phyloP scores from a whole-genome alignment of 53 echinoderm and acorn worm genomes.

The Astropecten irregularis region DNA sequence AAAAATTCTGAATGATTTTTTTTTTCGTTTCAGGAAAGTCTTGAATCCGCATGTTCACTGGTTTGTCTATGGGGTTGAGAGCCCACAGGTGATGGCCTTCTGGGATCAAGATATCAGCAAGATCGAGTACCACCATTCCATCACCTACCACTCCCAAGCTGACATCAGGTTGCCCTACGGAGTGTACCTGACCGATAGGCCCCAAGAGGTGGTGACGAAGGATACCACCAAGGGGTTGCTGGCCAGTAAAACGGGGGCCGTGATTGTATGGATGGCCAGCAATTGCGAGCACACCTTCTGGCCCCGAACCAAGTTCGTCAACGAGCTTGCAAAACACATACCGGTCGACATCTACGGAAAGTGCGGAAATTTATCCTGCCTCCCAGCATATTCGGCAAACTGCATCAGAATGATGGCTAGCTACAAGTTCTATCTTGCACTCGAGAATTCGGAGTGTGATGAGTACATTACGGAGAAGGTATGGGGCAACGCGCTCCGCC shows the following conservation, averaged over 20 bases:
- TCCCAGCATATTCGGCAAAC: slow-evolving; percentile 69
- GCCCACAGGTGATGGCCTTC: slow-evolving; percentile 80
- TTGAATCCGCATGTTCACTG: slow-evolving; percentile 63
- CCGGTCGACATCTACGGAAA: slow-evolving; percentile 73
- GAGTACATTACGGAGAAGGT: no score
- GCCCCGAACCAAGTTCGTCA: slow-evolving; percentile 79
- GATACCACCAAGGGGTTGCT: slow-evolving; percentile 47
- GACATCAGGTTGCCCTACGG: slow-evolving; percentile 77
- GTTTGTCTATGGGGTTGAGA: slow-evolving; percentile 81
- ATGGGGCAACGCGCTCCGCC: slow-evolving; percentile 69
- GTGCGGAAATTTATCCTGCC: slow-evolving; percentile 73
- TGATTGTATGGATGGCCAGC: slow-evolving; percentile 89
- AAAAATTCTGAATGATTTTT: no score
- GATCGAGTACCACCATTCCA: slow-evolving; percentile 75
- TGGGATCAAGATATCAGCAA: slow-evolving; percentile 75
- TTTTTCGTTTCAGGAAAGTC: slow-evolving; percentile 22
- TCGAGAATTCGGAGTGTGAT: background rate
- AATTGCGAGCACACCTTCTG: slow-evolving; percentile 87
- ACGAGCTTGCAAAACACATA: slow-evolving; percentile 59
- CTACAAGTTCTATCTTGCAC: slow-evolving; percentile 85
- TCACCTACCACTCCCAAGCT: slow-evolving; percentile 76
- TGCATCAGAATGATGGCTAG: slow-evolving; percentile 63
- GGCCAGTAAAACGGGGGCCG: slow-evolving; percentile 59
- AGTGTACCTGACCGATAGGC: slow-evolving; percentile 30
- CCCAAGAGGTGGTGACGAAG: no score